A percentile compares a stretch with the other conserved stretches of the same genome.
phyloP scores from a whole-genome alignment of 2,113 vertebrate species.

The Corythornis vintsioides region DNA sequence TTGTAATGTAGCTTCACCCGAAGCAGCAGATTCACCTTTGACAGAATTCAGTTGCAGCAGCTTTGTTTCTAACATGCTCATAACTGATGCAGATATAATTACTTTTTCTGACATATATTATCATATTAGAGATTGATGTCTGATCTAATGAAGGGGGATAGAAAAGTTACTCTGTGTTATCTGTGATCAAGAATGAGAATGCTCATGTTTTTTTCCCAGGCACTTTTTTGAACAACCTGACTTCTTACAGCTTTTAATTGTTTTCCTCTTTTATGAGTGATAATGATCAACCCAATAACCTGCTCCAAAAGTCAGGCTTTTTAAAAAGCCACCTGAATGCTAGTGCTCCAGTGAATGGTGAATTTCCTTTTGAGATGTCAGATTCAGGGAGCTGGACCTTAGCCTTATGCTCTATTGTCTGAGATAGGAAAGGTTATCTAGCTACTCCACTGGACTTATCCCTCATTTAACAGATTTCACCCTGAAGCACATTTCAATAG shows the following conservation, averaged over 20 bases:
- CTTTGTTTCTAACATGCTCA: conserved; percentile 64
- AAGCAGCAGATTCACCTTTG: conserved; percentile 56
- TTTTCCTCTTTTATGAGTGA: background rate
- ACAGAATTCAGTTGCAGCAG: conserved; percentile 8
- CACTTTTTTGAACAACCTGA: background rate
- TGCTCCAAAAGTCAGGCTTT: background rate
- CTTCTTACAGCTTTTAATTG: conserved; percentile 25
- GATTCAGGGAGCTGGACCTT: background rate
- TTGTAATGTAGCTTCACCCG: background rate
- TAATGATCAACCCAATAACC: background rate
- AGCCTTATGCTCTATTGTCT: background rate
- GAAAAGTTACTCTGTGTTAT: conserved; percentile 32
- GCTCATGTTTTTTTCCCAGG: background rate
- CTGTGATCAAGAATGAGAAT: conserved; percentile 3
- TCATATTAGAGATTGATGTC: conserved; percentile 30
- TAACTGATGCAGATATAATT: conserved; percentile 69
- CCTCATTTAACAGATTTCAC: conserved; percentile 7
- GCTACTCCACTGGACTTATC: conserved; percentile 1
- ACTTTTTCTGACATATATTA: conserved; percentile 57
- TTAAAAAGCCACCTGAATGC: background rate
- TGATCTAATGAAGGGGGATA: conserved; percentile 24
- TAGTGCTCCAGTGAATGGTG: conserved; percentile 41
- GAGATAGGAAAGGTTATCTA: conserved; percentile 30
- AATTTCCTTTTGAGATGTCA: conserved; percentile 41
- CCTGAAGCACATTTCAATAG: conserved; percentile 34